These are phyloP conservation scores for Lacerta viridis DNA, from an alignment of 2,797 vertebrate genomes.

Conservation along the genomic window DNA sequence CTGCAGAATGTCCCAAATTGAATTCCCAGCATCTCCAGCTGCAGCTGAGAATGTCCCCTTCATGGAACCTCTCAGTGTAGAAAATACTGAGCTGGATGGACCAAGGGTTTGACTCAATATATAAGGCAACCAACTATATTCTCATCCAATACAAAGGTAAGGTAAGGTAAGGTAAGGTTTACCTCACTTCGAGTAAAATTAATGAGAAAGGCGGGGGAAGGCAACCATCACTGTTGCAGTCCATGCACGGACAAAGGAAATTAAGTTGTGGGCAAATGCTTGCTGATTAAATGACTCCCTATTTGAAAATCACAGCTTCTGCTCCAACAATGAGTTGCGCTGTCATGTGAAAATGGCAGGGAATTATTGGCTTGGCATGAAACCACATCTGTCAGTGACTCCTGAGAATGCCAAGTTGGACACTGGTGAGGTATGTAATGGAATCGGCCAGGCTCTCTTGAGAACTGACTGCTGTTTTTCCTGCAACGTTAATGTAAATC, in stretches of 20 bases:
- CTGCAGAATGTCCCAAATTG: no score
- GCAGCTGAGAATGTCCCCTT: no score
- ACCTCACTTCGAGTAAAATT: neutral
- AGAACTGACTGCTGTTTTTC: neutral
- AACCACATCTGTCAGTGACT: constrained; percentile 7
- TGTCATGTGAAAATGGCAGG: neutral
- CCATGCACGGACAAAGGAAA: neutral
- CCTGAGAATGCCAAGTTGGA: neutral
- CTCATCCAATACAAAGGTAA: neutral
- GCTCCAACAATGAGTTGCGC: neutral
- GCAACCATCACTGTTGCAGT: neutral
- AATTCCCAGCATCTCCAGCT: no score
- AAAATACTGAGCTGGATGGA: no score
- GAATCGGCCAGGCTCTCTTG: neutral
- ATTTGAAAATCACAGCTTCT: neutral
- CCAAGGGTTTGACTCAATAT: no score
- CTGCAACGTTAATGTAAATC: neutral
- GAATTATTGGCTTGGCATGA: neutral
- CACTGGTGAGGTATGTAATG: neutral
- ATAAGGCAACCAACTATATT: neutral
- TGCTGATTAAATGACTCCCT: neutral
- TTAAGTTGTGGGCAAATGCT: neutral
- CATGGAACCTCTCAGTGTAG: no score
- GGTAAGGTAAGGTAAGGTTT: no score
- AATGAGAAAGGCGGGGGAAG: neutral